These are phyloP conservation scores for Syncerus caffer DNA, from an alignment of 2,797 vertebrate species.

Conservation along the genomic window DNA sequence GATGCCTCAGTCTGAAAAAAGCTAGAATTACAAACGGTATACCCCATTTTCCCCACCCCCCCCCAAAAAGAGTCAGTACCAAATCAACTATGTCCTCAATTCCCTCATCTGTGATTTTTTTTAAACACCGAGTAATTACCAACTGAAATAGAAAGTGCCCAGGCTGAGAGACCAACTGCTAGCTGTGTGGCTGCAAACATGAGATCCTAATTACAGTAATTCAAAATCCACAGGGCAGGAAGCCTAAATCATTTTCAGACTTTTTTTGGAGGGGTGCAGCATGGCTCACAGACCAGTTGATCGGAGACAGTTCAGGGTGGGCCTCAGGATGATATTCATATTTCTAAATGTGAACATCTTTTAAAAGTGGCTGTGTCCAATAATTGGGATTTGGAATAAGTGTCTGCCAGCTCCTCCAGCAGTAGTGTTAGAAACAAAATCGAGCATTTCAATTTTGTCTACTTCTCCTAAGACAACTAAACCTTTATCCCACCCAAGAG, in stretches of 20 bases:
- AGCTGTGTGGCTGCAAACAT: not conserved
- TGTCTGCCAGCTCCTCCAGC: not conserved
- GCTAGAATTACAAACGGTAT: not conserved
- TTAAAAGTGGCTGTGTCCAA: not conserved
- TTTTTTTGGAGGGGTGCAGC: not conserved
- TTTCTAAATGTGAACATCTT: slow-evolving; percentile 70
- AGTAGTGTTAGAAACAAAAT: slow-evolving; percentile 55
- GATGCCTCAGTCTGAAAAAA: not conserved
- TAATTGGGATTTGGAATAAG: slow-evolving; percentile 4
- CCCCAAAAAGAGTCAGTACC: not conserved
- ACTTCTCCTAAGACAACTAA: slow-evolving; percentile 73
- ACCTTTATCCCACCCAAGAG: slow-evolving; percentile 69
- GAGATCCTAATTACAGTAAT: slow-evolving; percentile 18
- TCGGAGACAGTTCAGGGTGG: slow-evolving; percentile 37
- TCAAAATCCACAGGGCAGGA: not conserved
- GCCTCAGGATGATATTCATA: slow-evolving; percentile 63
- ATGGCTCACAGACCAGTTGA: slow-evolving; percentile 48
- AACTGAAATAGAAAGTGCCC: slow-evolving; percentile 12
- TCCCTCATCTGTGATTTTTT: not conserved
- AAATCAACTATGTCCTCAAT: not conserved
- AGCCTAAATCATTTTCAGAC: not conserved
- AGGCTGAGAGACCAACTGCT: not conserved
- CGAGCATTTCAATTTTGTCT: slow-evolving; percentile 62
- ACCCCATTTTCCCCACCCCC: not conserved
- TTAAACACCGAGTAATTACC: not conserved